phyloP scores from a whole-genome alignment of 2,888 invertebrate species.

The Tethea ocularis region DNA sequence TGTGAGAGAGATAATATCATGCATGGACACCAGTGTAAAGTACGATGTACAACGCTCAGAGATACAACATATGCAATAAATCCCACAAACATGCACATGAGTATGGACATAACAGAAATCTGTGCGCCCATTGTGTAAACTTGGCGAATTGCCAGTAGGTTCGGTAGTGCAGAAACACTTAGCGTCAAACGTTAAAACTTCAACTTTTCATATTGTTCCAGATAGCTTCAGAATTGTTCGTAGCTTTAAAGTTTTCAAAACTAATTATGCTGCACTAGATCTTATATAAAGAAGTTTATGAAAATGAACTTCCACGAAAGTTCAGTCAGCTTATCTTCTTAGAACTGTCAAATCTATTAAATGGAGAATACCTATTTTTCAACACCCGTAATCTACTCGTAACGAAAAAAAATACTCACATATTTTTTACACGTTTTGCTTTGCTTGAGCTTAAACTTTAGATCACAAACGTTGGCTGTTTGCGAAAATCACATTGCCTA shows the following conservation, averaged over 20 bases:
- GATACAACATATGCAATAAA: constrained; percentile 31
- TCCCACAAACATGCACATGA: constrained; percentile 23
- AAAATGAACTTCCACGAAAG: constrained; percentile 16
- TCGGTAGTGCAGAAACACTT: constrained; percentile 58
- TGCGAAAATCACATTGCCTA: background rate
- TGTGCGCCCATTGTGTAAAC: constrained; percentile 42
- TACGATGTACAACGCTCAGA: constrained; percentile 17
- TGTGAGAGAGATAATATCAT: constrained; percentile 1
- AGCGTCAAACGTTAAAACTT: constrained; percentile 50
- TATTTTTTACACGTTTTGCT: background rate
- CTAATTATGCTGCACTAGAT: constrained; percentile 28
- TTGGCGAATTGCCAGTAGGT: constrained; percentile 55
- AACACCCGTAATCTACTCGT: background rate
- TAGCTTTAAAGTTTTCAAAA: constrained; percentile 32
- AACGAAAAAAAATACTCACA: background rate
- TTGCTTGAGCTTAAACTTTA: background rate
- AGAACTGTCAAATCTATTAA: background rate
- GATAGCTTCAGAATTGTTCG: constrained; percentile 25
- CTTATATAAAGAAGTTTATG: constrained; percentile 17
- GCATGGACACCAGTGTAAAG: constrained; percentile 13
- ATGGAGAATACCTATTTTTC: too few species aligned
- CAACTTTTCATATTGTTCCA: constrained; percentile 43
- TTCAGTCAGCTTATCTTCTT: constrained; percentile 12
- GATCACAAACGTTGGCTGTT: background rate
- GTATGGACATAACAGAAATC: constrained; percentile 39